Evolutionary conservation across 92 coral and sea anemone genomes (phyloP).

Genomic region (Parazoanthus darwini): DNA sequence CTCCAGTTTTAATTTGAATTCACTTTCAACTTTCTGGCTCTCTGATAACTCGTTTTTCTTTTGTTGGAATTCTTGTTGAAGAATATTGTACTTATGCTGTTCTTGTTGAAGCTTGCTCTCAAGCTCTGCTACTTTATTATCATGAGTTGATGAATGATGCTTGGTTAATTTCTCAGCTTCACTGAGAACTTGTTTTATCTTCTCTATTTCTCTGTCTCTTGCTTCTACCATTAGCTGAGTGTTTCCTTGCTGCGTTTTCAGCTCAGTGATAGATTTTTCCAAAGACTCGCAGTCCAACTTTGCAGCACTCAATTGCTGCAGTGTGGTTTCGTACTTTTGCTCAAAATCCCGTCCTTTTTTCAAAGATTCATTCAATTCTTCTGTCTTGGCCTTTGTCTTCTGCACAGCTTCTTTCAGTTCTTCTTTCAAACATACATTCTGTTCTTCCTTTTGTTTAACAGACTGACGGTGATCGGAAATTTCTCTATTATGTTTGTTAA

Average conservation of each 20-base stretch:
- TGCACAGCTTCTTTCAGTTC: conserved; percentile 52
- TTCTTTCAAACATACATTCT: conserved; percentile 33
- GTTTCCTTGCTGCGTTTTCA: conserved; percentile 59
- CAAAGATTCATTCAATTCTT: conserved; percentile 37
- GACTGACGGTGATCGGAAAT: conserved; percentile 37
- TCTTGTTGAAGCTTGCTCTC: conserved; percentile 55
- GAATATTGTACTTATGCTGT: conserved; percentile 41
- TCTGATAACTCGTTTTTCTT: conserved; percentile 48
- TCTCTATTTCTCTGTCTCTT: conserved; percentile 60
- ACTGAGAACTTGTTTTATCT: conserved; percentile 49
- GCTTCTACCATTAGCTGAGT: conserved; percentile 54
- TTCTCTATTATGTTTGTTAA: conserved; percentile 33
- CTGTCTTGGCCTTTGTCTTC: conserved; percentile 37
- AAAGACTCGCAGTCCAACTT: conserved; percentile 38
- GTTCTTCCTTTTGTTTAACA: conserved; percentile 46
- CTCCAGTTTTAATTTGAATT: conserved; percentile 27
- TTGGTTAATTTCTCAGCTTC: conserved; percentile 53
- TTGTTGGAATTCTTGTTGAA: conserved; percentile 57
- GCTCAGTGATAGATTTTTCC: conserved; percentile 52
- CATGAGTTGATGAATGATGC: conserved; percentile 49
- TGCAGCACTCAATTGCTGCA: conserved; percentile 51
- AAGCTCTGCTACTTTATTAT: conserved; percentile 50
- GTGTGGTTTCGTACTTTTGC: conserved; percentile 36
- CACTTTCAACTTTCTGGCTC: conserved; percentile 30
- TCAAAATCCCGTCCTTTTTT: conserved; percentile 47